phyloP scores from a whole-genome alignment of 2,113 vertebrate genomes.

The Cavia porcellus region DNA sequence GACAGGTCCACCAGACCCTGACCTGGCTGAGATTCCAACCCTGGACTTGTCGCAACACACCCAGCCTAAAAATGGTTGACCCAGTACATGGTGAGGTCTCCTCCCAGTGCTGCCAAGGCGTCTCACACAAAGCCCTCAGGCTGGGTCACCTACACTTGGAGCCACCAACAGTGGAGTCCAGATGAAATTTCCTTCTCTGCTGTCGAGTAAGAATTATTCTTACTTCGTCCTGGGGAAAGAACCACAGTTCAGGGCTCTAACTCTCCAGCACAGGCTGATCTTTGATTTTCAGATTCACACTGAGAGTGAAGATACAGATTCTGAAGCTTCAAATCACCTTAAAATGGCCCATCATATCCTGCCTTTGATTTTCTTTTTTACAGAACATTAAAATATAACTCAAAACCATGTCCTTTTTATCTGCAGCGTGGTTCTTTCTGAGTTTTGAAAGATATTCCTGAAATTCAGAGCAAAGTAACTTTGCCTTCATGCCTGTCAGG shows the following conservation, averaged over 20 bases:
- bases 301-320: background rate
- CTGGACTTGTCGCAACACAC: background rate
- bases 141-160: background rate
- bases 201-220: background rate
- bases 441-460: background rate
- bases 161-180: no score
- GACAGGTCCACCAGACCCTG: background rate
- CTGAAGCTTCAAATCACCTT: background rate
- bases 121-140: background rate
- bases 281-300: background rate
- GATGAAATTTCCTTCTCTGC: no score
- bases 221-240: background rate
- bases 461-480: background rate
- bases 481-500: background rate
- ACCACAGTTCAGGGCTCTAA: background rate
- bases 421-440: background rate
- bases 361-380: background rate
- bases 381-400: background rate
- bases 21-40: rapidly evolving
- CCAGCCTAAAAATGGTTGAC: background rate
- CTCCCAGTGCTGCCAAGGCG: background rate
- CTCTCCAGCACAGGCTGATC: background rate
- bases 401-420: background rate
- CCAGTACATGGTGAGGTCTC: rapidly evolving
- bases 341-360: background rate